Evolutionary conservation across 2,888 invertebrate genomes (phyloP), one percentile per base, ranked within the genome.

Genomic region (Ecdyonurus torrentis): DNA sequence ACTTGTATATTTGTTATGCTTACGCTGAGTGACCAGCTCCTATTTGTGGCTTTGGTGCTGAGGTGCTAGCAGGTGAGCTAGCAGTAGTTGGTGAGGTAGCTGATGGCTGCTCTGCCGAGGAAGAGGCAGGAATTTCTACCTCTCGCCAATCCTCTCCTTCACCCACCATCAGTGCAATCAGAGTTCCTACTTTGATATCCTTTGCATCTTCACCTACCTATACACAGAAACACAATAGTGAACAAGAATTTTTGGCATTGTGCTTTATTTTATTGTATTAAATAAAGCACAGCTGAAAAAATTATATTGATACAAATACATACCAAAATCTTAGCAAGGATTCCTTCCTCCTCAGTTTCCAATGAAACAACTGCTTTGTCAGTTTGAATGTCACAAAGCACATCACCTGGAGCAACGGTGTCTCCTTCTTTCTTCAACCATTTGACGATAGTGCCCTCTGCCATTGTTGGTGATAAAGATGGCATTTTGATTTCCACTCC

Each of bases 331-430:
- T 83, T 83, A 5, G 83, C 83, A n/a, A 83, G 69, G 61, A 79
- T 72, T 23, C 81, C 79, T 66, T 83, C 82, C 65, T 84, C 83
- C 64, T 83, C 83, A 55, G 73, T 73, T 69, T 83, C 83, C 69
- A 83, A 75, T 2, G 79, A 74, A 67, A 83, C 77, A 1, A 83
- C 77, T 63, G 83, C 83, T 72, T 84, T 84, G 70, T 84, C 83
- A 1, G 83, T 84, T 70, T 84, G 81, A 69, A 84, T 81, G 67
- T 84, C 83, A 70, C 83, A 83, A 1, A 84, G 68, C 2, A 81
- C 77, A 72, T 84, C 84, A 10, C 84, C 84, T 22, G 83, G 72
- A 23, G 72, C 69, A 25, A 81, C 72, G 2, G 70, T 63, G 52
- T 78, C 80, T 66, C 83, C 83, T 75, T 80, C 81, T 65, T 78